phyloP scores from a whole-genome alignment of 2,888 invertebrate genomes.

The Tenthredo scrophulariae region DNA sequence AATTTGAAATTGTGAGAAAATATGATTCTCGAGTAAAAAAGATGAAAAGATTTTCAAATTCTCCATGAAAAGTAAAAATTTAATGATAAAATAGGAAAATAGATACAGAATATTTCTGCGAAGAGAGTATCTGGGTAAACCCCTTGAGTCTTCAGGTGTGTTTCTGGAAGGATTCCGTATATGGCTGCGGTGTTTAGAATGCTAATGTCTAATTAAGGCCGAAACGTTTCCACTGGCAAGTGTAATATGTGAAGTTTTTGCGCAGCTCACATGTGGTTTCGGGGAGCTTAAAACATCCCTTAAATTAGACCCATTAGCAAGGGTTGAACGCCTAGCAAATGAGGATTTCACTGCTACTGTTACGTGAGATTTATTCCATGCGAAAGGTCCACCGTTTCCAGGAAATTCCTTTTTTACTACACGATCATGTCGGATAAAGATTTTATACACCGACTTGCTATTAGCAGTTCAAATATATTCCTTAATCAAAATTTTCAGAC shows the following conservation, averaged over 20 bases:
- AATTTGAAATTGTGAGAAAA: background rate
- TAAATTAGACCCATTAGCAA: constrained; percentile 77
- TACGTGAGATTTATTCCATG: constrained; percentile 76
- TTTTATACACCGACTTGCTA: too few species aligned
- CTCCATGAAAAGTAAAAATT: background rate
- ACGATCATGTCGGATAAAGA: constrained; percentile 10
- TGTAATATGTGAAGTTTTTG: constrained; percentile 75
- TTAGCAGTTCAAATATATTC: too few species aligned
- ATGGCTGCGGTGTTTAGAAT: constrained; percentile 69
- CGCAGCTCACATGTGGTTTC: constrained; percentile 70
- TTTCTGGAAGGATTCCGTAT: constrained; percentile 17
- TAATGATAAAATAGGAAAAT: background rate
- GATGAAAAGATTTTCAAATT: too few species aligned
- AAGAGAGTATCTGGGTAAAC: background rate
- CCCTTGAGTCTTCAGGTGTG: constrained; percentile 39
- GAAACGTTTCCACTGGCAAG: constrained; percentile 60
- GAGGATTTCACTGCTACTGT: constrained; percentile 75
- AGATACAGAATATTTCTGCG: background rate
- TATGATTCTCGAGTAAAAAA: too few species aligned
- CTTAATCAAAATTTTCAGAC: too few species aligned
- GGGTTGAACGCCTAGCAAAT: constrained; percentile 75
- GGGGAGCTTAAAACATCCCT: constrained; percentile 76
- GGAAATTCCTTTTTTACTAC: constrained; percentile 27
- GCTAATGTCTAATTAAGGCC: constrained; percentile 75
- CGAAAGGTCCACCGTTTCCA: constrained; percentile 71